These are phyloP conservation scores for Parauchenoglanis ngamensis DNA, from an alignment of 2,797 vertebrate species.

Conservation along the genomic window DNA sequence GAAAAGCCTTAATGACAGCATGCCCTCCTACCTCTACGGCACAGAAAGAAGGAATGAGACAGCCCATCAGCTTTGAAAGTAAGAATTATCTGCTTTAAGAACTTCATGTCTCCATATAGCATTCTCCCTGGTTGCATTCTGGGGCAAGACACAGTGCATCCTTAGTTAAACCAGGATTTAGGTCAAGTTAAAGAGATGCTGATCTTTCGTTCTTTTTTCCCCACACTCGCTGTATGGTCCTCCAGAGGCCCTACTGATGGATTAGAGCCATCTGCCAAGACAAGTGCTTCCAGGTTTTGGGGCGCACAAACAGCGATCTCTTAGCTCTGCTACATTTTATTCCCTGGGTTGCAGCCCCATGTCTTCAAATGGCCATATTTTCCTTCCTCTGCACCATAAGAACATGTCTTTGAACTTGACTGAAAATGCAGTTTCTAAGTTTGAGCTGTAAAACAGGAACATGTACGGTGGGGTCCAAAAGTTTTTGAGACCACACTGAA, in stretches of 20 bases:
- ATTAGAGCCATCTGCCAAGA: conserved; percentile 42
- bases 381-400: background rate
- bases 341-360: conserved; percentile 4
- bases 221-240: conserved; percentile 10
- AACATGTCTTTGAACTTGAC: background rate
- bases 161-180: conserved; percentile 16
- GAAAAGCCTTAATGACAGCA: conserved; percentile 29
- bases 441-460: background rate
- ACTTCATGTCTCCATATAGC: background rate
- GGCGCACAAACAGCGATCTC: conserved; percentile 3
- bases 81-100: conserved; percentile 36
- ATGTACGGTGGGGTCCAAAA: background rate
- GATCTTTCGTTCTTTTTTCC: conserved; percentile 30
- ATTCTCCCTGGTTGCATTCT: conserved; percentile 1
- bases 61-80: conserved; percentile 15
- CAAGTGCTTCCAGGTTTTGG: conserved; percentile 33
- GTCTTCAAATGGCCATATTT: conserved; percentile 4
- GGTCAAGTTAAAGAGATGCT: conserved; percentile 37
- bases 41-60: conserved; percentile 26
- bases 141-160: background rate
- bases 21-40: conserved; percentile 17
- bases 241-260: conserved; percentile 41
- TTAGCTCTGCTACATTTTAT: background rate
- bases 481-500: background rate
- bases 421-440: background rate